These are phyloP conservation scores for Phoeniculus purpureus DNA, from an alignment of 2,797 vertebrate genomes.

Conservation along the genomic window DNA sequence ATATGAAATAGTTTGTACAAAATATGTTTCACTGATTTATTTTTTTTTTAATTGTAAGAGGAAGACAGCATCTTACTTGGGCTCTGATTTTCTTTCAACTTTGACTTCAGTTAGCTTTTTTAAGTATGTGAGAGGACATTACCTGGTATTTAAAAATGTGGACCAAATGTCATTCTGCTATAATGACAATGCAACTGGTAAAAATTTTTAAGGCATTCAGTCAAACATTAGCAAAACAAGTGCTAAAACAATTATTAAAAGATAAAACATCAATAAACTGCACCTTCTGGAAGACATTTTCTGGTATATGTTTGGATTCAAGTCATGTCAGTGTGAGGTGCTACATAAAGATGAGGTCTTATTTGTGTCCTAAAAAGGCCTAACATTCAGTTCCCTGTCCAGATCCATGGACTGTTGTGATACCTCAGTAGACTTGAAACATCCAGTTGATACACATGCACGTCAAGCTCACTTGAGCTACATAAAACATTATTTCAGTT, in stretches of 20 bases:
- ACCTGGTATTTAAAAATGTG: background rate
- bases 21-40: background rate
- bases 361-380: background rate
- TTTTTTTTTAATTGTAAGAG: background rate
- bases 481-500: background rate
- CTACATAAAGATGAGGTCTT: background rate
- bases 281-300: background rate
- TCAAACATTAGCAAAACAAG: background rate
- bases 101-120: background rate
- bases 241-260: background rate
- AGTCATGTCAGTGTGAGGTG: background rate
- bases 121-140: background rate
- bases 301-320: background rate
- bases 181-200: background rate
- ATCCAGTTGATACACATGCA: background rate
- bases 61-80: background rate
- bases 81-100: background rate
- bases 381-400: background rate
- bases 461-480: background rate
- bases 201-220: background rate
- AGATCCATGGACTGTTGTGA: background rate
- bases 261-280: background rate
- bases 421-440: background rate
- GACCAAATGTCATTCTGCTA: background rate
- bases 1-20: background rate